A percentile compares a stretch with the other conserved stretches of the same genome.
Conservation (phyloP, 2,113 vertebrate genomes). For the Gobiocypris rarus region DNA sequence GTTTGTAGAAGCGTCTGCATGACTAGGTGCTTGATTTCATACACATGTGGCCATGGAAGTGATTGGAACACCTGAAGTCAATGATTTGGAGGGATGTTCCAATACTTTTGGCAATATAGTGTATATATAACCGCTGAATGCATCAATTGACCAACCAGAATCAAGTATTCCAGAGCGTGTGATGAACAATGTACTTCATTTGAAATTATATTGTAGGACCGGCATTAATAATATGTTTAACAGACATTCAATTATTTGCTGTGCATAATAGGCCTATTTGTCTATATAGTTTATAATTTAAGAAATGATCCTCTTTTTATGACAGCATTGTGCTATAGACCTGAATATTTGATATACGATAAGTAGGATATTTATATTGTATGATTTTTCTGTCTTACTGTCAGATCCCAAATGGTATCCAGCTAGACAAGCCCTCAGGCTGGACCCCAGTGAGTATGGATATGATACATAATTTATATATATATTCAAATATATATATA, state of each 20-base stretch:
- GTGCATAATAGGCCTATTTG: neutral
- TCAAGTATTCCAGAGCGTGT: neutral
- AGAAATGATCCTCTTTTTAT: neutral
- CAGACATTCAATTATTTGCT: neutral
- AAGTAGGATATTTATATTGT: neutral
- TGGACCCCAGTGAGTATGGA: constrained; percentile 81
- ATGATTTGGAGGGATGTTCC: too few species aligned
- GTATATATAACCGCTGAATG: neutral
- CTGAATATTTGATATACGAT: neutral
- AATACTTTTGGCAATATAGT: too few species aligned
- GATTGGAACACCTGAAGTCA: too few species aligned
- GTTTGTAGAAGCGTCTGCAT: too few species aligned
- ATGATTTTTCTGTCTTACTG: constrained; percentile 48
- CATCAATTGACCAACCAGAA: neutral
- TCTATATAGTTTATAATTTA: neutral
- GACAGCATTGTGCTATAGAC: neutral
- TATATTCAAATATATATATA: too few species aligned
- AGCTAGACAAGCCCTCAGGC: constrained; percentile 81
- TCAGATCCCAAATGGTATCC: constrained; percentile 85
- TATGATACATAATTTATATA: neutral
- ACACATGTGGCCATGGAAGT: too few species aligned
- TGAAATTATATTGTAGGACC: neutral
- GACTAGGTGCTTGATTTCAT: too few species aligned
- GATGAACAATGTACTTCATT: neutral
- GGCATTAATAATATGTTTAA: neutral